Evolutionary conservation across 2,113 vertebrate species (phyloP).

Genomic region (Corvus moneduloides): DNA sequence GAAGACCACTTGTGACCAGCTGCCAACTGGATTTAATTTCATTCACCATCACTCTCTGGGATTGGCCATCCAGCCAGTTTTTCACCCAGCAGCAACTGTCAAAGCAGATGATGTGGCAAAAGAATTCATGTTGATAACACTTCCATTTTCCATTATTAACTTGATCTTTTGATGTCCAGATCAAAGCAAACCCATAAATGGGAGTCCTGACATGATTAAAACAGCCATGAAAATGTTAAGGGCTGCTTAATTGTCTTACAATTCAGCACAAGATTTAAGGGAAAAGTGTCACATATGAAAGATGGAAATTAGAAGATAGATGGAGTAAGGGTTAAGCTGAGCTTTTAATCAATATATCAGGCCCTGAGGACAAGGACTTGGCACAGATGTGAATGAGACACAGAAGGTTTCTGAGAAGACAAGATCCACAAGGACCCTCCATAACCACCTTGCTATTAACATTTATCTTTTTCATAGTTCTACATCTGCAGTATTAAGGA

Average conservation of each 20-base stretch:
- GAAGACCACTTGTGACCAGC: not conserved
- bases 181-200: not conserved
- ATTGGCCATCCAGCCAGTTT: not conserved
- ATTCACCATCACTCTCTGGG: not conserved
- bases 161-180: not conserved
- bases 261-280: not conserved
- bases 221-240: not conserved
- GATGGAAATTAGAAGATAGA: not conserved
- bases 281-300: not conserved
- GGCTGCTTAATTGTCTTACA: not conserved
- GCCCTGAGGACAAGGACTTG: not conserved
- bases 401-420: not conserved
- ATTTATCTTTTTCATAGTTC: not conserved
- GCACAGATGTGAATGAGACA: not conserved
- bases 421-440: not conserved
- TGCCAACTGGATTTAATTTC: not conserved
- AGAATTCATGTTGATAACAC: not conserved
- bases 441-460: not conserved
- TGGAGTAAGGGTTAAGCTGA: not conserved
- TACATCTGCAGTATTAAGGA: not conserved
- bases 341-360: not conserved
- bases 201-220: not conserved
- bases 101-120: not conserved
- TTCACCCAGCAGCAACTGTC: not conserved
- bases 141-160: not conserved